Base-by-base conservation (phyloP, 2,797 vertebrate genomes). In the Lutjanus campechanus region DNA sequence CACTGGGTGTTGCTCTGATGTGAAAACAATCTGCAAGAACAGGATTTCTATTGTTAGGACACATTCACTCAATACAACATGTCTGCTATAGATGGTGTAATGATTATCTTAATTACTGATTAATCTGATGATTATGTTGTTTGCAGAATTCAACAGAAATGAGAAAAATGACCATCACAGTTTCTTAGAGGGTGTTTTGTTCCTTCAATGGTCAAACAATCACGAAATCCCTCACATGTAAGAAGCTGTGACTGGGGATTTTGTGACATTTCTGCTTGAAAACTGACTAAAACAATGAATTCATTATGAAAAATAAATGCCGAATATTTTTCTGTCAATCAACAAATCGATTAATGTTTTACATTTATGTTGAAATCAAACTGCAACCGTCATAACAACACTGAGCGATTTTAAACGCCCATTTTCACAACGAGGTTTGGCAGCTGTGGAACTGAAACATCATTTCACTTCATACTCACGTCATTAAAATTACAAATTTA, bases 1-100 rank as follows among this genome's bases (percentile, higher is more conserved):
- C 54, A 15, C 71, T 70, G 54, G 29, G 1, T 44, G 17, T 36
- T 66, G 53, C 29, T 76, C 69, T 55, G 73, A 36, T 51, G 68
- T 11, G 12, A 49, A 54, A 65, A 22, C 0, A 47, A 70, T 9
- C 74, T 73, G 70, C 0, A 59, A 20, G 0, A 46, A 66, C 44
- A 46, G 11, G 0, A 67, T 55, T 77, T 50, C 0, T n/a, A 19
- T 2, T 10, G 19, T 76, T 60, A 77, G 22, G 1, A 50, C 6
- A n/a, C 0, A 55, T 12, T 51, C 16, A 61, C 7, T 19, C 10
- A 12, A 25, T 36, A 15, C 58, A 29, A 77, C 25, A n/a, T 9
- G 3, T 19, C 9, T 5, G 1, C 19, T 2, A 15, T 2, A 58
- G 54, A 54, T 58, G 55, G 36, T 4, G 2, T n/a, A 3, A 20